phyloP scores from a whole-genome alignment of 2,113 vertebrate species.

The Thalassarche chlororhynchos region DNA sequence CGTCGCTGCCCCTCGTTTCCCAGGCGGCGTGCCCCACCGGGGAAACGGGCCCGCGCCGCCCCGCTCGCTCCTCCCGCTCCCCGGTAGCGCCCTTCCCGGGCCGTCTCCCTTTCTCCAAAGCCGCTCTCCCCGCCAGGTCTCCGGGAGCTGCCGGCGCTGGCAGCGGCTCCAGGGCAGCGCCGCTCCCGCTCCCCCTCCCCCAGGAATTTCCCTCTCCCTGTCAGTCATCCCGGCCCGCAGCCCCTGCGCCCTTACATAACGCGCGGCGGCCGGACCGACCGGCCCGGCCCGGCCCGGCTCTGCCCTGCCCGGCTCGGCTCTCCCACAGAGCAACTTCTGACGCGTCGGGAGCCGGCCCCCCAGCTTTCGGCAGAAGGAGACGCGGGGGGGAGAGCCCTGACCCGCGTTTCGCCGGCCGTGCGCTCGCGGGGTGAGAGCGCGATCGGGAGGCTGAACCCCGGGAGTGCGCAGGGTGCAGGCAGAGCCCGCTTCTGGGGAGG shows the following conservation, averaged over 20 bases:
- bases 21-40: background rate
- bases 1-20: background rate
- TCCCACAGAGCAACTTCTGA: background rate
- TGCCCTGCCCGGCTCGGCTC: background rate
- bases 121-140: conserved; percentile 44
- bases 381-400: background rate
- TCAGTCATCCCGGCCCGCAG: conserved; percentile 59
- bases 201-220: conserved; percentile 71
- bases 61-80: background rate
- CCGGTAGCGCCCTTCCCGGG: background rate
- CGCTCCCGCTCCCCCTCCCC: conserved; percentile 57
- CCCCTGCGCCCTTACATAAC: conserved; percentile 72
- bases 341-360: background rate
- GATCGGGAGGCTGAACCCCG: background rate
- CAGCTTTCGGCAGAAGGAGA: background rate
- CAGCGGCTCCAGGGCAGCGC: conserved; percentile 55
- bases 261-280: conserved; percentile 25
- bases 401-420: background rate
- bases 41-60: background rate
- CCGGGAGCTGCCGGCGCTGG: conserved; percentile 36
- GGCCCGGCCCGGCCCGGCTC: background rate
- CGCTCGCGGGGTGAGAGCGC: background rate
- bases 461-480: background rate
- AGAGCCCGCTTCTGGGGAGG: background rate
- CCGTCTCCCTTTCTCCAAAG: background rate